Evolutionary conservation across 2,113 vertebrate species (phyloP).

Genomic region (Oreotrochilus melanogaster): DNA sequence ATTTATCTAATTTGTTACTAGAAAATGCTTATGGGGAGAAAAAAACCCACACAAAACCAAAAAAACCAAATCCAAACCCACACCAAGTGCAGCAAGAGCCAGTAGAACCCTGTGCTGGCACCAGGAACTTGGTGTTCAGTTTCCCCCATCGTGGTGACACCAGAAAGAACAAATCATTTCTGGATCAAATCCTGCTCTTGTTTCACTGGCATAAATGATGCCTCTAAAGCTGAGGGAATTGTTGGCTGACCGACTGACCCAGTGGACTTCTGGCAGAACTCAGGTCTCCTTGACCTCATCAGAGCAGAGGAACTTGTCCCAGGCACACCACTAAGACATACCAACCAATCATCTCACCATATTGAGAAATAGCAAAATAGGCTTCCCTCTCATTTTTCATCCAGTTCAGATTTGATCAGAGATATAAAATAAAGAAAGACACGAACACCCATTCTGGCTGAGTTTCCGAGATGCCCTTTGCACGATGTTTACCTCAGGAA

Average conservation of each 20-base stretch:
- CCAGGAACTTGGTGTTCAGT: not conserved
- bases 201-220: not conserved
- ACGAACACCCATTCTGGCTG: not conserved
- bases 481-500: conserved; percentile 14
- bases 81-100: not conserved
- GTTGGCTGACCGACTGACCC: not conserved
- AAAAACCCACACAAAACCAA: not conserved
- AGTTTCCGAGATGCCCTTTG: not conserved
- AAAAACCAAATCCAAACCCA: not conserved
- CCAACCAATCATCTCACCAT: conserved; percentile 31
- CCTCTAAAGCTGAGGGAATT: conserved; percentile 27
- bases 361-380: conserved; percentile 53
- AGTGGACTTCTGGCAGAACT: conserved; percentile 23
- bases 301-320: conserved; percentile 19
- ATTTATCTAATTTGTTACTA: conserved; percentile 41
- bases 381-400: conserved; percentile 50
- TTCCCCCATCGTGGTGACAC: accelerated
- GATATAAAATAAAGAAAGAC: conserved; percentile 28
- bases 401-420: conserved; percentile 25
- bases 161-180: not conserved
- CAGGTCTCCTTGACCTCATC: conserved; percentile 58
- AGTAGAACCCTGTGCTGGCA: not conserved
- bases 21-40: not conserved
- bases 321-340: not conserved
- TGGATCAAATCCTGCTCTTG: not conserved